These are phyloP conservation scores for Paramormyrops hopkinsi DNA, from an alignment of 2,797 vertebrate species.

Conservation along the genomic window DNA sequence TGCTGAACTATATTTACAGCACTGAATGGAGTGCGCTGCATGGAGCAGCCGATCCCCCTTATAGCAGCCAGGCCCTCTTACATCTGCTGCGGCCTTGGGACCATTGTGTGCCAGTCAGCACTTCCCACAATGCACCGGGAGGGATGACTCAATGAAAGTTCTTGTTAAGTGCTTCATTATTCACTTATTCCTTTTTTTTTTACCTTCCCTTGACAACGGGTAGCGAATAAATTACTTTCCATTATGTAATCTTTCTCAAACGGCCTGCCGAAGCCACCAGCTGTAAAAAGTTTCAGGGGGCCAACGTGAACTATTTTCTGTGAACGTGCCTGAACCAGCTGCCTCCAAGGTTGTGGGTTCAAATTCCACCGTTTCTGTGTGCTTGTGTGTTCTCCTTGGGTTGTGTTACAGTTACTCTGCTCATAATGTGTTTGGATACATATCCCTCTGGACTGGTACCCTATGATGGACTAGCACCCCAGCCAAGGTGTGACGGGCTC, in stretches of 20 bases:
- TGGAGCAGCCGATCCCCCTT: slow-evolving; percentile 26
- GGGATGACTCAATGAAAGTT: slow-evolving; percentile 29
- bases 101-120: slow-evolving; percentile 20
- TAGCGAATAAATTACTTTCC: slow-evolving; percentile 50
- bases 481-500: background rate
- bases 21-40: slow-evolving; percentile 21
- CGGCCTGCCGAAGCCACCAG: background rate
- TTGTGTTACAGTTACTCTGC: background rate
- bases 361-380: background rate
- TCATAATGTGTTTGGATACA: background rate
- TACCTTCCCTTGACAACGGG: slow-evolving; percentile 45
- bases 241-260: slow-evolving; percentile 54
- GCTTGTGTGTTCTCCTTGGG: background rate
- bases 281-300: slow-evolving; percentile 5
- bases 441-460: background rate
- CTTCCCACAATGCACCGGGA: slow-evolving; percentile 30
- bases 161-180: slow-evolving; percentile 45
- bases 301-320: background rate
- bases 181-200: slow-evolving; percentile 40
- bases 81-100: slow-evolving; percentile 30
- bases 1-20: slow-evolving; percentile 28
- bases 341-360: background rate
- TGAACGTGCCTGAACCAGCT: background rate
- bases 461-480: background rate
- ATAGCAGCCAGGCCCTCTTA: slow-evolving; percentile 27